Percentiles rank a stretch among this genome's conserved stretches.
Evolutionary conservation across 2,888 invertebrate species (phyloP).

Genomic region (Willowsia nigromaculata): DNA sequence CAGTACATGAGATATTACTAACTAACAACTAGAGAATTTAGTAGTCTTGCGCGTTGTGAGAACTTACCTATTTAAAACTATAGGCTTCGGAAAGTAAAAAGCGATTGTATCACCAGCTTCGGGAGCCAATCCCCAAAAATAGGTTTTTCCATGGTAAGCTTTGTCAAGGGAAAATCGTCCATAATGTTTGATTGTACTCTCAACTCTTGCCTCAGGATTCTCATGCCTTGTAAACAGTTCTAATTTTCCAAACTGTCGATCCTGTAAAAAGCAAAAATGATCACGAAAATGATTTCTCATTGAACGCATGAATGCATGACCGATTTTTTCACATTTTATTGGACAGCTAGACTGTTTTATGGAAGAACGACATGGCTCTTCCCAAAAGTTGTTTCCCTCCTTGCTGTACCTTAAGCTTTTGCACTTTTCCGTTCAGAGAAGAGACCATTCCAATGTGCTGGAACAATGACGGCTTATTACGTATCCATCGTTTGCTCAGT

Average conservation of each 20-base stretch:
- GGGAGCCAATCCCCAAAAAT: constrained; percentile 95
- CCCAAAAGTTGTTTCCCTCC: no score
- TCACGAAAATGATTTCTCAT: neutral
- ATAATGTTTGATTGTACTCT: constrained; percentile 89
- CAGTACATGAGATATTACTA: no score
- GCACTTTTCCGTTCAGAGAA: constrained; percentile 96
- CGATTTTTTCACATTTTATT: neutral
- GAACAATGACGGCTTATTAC: constrained; percentile 94
- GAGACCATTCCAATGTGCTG: constrained; percentile 98
- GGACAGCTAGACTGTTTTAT: no score
- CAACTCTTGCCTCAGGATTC: constrained; percentile 87
- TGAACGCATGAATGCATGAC: neutral
- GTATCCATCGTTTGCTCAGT: constrained; percentile 89
- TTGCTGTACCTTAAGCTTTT: constrained; percentile 94
- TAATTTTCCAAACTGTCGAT: constrained; percentile 92
- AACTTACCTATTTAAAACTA: constrained; percentile 85
- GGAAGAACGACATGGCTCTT: no score
- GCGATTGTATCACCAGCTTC: constrained; percentile 89
- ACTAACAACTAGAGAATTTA: no score
- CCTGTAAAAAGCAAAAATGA: constrained; percentile 82
- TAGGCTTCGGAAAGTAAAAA: constrained; percentile 89
- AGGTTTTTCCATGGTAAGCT: constrained; percentile 92
- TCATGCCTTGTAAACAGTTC: constrained; percentile 89
- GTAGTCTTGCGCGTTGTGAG: no score
- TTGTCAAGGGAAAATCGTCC: constrained; percentile 88